Conservation (phyloP, 2,113 vertebrate species). For the Setophaga kirtlandii region DNA sequence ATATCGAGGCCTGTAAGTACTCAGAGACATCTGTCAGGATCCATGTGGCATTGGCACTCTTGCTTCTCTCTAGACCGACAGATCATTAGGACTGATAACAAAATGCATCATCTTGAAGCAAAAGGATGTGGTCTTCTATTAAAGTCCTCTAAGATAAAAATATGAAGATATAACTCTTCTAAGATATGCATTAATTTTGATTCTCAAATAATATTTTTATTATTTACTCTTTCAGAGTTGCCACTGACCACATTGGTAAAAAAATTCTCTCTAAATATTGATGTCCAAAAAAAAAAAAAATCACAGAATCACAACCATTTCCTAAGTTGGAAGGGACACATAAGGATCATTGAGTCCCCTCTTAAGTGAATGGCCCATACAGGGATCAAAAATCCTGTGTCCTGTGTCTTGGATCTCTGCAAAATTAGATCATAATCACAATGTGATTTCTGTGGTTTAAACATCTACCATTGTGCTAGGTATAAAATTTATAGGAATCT, state of each 20-base stretch:
- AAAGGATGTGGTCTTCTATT: not conserved
- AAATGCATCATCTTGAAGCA: not conserved
- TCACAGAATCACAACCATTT: not conserved
- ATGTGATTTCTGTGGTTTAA: not conserved
- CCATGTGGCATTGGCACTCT: not conserved
- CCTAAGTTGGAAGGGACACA: not conserved
- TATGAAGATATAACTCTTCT: not conserved
- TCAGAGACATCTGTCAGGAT: not conserved
- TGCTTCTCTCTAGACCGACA: not conserved
- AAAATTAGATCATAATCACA: not conserved
- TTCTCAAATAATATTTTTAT: not conserved
- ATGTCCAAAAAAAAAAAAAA: not conserved
- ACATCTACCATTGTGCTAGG: not conserved
- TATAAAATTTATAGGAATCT: not conserved
- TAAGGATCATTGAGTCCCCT: not conserved
- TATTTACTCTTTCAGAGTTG: not conserved
- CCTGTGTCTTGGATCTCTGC: not conserved
- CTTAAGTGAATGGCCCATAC: rapidly evolving
- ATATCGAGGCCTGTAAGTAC: not conserved
- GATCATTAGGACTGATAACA: not conserved
- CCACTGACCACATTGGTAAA: not conserved
- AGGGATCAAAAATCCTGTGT: not conserved
- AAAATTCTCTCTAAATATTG: not conserved
- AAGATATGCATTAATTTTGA: not conserved
- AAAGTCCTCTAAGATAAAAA: not conserved